These are phyloP conservation scores for Lerista edwardsae DNA, from an alignment of 2,797 vertebrate genomes.

Conservation along the genomic window DNA sequence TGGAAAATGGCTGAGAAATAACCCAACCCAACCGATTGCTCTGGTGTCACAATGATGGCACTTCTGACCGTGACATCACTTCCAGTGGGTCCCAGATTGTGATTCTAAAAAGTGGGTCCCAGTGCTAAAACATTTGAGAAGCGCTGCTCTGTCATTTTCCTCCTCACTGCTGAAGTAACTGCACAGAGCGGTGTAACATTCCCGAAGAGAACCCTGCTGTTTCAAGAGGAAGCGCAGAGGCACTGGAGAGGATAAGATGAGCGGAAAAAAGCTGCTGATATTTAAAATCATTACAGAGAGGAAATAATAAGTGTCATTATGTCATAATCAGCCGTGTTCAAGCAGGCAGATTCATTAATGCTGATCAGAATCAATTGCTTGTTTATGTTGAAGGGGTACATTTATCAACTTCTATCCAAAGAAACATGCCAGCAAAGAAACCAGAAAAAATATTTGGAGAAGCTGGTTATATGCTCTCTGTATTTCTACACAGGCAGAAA, in stretches of 20 bases:
- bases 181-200: slow-evolving; percentile 74
- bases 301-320: slow-evolving; percentile 72
- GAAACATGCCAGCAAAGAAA: slow-evolving; percentile 52
- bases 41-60: no score
- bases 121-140: no score
- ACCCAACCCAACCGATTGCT: no score
- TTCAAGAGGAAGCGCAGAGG: slow-evolving; percentile 73
- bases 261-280: slow-evolving; percentile 68
- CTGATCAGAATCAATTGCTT: slow-evolving; percentile 68
- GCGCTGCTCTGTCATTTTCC: no score
- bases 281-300: slow-evolving; percentile 73
- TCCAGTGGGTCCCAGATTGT: no score
- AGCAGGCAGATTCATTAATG: slow-evolving; percentile 63
- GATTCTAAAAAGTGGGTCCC: no score
- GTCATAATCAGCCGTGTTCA: slow-evolving; percentile 66
- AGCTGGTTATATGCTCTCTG: neutral
- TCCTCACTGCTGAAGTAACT: slow-evolving; percentile 61
- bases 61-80: no score
- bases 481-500: neutral
- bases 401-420: slow-evolving; percentile 58
- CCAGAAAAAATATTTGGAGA: slow-evolving; percentile 34
- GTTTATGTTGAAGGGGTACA: slow-evolving; percentile 71
- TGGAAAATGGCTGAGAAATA: no score
- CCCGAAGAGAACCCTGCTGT: slow-evolving; percentile 65
- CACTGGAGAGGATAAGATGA: slow-evolving; percentile 65